These are phyloP conservation scores for Drosophila bocki DNA, from an alignment of 1,140 invertebrate species.

Conservation along the genomic window DNA sequence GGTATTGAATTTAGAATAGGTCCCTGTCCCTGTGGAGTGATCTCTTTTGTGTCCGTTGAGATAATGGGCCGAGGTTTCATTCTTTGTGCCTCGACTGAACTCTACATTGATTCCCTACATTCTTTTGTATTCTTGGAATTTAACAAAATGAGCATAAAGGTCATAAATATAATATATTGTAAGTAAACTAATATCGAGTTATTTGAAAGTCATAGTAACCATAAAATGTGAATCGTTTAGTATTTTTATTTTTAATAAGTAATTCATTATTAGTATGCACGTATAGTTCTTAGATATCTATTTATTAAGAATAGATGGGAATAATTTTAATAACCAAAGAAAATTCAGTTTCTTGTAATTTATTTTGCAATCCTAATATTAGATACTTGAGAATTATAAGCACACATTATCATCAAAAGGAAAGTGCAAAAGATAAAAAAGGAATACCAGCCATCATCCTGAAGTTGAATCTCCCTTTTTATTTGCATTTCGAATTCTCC, in stretches of 20 bases:
- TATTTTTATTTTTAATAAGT: too few species aligned
- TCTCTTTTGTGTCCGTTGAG: conserved; percentile 7
- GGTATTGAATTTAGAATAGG: conserved; percentile 16
- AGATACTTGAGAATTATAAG: too few species aligned
- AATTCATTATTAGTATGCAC: too few species aligned
- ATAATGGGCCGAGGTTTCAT: conserved; percentile 8
- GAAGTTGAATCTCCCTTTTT: not conserved
- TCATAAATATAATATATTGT: not conserved
- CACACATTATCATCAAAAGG: too few species aligned
- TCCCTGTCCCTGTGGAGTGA: not conserved
- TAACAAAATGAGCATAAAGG: not conserved
- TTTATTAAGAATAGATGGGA: too few species aligned
- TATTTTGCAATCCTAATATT: too few species aligned
- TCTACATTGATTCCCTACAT: conserved; percentile 7
- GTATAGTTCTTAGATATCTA: too few species aligned
- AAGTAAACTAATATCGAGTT: not conserved
- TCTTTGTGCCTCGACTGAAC: not conserved
- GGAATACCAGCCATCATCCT: not conserved
- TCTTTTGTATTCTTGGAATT: conserved; percentile 1
- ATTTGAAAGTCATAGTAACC: not conserved
- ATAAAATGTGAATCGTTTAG: too few species aligned
- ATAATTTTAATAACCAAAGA: too few species aligned
- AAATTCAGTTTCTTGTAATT: too few species aligned
- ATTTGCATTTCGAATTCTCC: conserved; percentile 2
- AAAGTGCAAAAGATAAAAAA: too few species aligned